Evolutionary conservation across 2,888 invertebrate genomes (phyloP).

Genomic region (Drymonia ruficornis): DNA sequence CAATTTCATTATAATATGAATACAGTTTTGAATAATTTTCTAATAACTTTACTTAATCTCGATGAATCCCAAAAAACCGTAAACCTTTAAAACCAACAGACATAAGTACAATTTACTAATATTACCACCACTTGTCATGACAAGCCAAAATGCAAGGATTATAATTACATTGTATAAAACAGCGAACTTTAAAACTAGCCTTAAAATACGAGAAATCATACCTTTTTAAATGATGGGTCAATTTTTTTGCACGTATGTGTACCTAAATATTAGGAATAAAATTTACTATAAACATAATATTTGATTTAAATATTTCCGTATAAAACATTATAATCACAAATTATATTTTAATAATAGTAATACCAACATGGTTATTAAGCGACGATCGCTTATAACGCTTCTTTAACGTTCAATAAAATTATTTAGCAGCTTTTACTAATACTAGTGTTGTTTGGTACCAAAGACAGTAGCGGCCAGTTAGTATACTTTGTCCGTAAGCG

Average conservation of each 20-base stretch:
- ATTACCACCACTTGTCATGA: constrained; percentile 41
- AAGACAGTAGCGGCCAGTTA: too few species aligned
- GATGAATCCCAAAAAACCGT: too few species aligned
- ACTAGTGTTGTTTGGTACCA: too few species aligned
- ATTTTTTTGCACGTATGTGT: constrained; percentile 18
- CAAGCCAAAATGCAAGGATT: constrained; percentile 16
- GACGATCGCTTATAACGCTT: not conserved
- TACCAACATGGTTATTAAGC: not conserved
- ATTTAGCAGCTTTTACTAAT: not conserved
- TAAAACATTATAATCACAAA: constrained; percentile 7
- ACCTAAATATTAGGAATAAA: constrained; percentile 6
- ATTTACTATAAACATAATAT: constrained; percentile 8
- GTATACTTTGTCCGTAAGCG: too few species aligned
- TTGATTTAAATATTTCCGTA: constrained; percentile 3
- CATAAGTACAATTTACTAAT: constrained; percentile 45
- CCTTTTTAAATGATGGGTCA: not conserved
- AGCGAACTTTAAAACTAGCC: constrained; percentile 2
- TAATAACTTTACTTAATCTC: too few species aligned
- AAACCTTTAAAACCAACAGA: not conserved
- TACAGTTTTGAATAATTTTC: too few species aligned
- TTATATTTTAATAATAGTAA: not conserved
- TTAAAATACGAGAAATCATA: not conserved
- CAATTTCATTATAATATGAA: too few species aligned
- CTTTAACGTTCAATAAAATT: not conserved
- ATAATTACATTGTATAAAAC: not conserved